Evolutionary conservation across 2,113 vertebrate species (phyloP).

Genomic region (Sinocyclocheilus anophthalmus): DNA sequence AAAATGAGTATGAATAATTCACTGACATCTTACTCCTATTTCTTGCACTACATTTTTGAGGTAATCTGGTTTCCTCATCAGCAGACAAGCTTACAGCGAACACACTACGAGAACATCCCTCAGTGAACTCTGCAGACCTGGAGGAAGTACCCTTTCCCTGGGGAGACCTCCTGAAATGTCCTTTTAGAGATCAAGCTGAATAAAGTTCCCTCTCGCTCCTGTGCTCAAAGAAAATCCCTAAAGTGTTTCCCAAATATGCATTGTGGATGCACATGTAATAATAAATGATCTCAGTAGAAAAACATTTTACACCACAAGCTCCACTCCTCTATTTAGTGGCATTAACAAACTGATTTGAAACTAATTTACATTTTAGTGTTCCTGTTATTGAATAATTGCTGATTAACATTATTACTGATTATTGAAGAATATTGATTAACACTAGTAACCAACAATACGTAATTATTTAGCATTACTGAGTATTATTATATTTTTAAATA

Average conservation of each 20-base stretch:
- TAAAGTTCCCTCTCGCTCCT: constrained; percentile 39
- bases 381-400: neutral
- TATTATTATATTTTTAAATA: too few species aligned
- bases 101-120: constrained; percentile 60
- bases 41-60: constrained; percentile 32
- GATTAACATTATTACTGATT: neutral
- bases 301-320: constrained; percentile 3
- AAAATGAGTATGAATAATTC: constrained; percentile 24
- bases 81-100: constrained; percentile 49
- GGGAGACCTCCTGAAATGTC: constrained; percentile 64
- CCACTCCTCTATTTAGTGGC: neutral
- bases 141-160: constrained; percentile 55
- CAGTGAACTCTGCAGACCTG: constrained; percentile 55
- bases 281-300: constrained; percentile 42
- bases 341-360: neutral
- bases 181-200: constrained; percentile 49
- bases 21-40: constrained; percentile 34
- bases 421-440: neutral
- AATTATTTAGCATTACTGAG: neutral
- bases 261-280: constrained; percentile 6
- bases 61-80: constrained; percentile 71
- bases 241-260: constrained; percentile 49
- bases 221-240: constrained; percentile 33
- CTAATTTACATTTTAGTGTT: neutral
- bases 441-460: neutral